Evolutionary conservation across 2,888 invertebrate genomes (phyloP).

Genomic region (Drosophila nigritarsus): DNA sequence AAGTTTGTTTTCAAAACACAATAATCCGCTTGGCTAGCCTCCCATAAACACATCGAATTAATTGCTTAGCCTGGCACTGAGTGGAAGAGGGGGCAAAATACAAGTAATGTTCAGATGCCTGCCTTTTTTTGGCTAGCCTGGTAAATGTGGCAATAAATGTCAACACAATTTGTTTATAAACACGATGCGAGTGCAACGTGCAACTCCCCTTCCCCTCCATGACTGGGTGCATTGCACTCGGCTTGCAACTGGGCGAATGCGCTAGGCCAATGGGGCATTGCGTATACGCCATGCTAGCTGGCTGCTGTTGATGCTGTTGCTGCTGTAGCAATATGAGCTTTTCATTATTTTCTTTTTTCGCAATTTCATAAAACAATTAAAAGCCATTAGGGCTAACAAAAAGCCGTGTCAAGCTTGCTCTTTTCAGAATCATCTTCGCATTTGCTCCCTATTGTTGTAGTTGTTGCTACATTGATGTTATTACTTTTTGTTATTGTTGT

Average conservation of each 20-base stretch:
- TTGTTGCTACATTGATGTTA: conserved; percentile 9
- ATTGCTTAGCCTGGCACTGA: conserved; percentile 37
- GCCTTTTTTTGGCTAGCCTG: conserved; percentile 26
- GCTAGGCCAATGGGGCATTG: conserved; percentile 34
- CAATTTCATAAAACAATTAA: conserved; percentile 78
- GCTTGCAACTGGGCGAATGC: conserved; percentile 55
- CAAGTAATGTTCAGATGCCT: conserved; percentile 28
- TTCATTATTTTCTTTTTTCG: conserved; percentile 45
- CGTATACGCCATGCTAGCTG: conserved; percentile 20
- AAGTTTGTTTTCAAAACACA: conserved; percentile 48
- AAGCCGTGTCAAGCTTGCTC: conserved; percentile 46
- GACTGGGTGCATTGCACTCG: conserved; percentile 44
- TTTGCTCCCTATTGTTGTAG: conserved; percentile 21
- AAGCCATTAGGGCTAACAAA: conserved; percentile 77
- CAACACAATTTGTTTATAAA: conserved; percentile 44
- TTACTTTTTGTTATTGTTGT: conserved; percentile 20
- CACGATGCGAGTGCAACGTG: not conserved
- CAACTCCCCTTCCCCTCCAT: not conserved
- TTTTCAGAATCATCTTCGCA: conserved; percentile 50
- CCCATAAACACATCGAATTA: conserved; percentile 61
- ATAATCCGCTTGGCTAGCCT: conserved; percentile 45
- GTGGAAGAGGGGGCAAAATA: not conserved
- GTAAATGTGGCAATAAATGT: conserved; percentile 59
- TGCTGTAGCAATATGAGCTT: conserved; percentile 31
- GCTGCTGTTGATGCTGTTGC: not conserved